Evolutionary conservation across 2,113 vertebrate species (phyloP).

Genomic region (Corvus hawaiiensis): DNA sequence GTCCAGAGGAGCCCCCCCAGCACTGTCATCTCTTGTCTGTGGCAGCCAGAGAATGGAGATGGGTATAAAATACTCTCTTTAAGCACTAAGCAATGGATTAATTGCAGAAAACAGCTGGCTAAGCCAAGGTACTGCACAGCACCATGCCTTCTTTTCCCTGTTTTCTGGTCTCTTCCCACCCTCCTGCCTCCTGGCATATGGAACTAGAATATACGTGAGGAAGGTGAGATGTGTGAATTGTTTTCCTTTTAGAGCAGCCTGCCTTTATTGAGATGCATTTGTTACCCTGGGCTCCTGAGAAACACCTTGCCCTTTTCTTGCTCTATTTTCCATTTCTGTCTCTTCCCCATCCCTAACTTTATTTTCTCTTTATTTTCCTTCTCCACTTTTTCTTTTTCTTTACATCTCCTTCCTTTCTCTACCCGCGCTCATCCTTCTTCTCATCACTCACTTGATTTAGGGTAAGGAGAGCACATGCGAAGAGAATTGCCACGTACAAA

Average conservation of each 20-base stretch:
- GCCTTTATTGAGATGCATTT: conserved; percentile 63
- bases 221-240: conserved; percentile 14
- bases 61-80: not conserved
- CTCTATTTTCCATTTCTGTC: conserved; percentile 44
- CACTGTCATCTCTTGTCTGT: accelerated
- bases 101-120: not conserved
- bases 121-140: not conserved
- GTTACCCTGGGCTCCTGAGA: conserved; percentile 33
- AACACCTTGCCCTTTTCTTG: conserved; percentile 51
- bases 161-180: not conserved
- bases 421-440: not conserved
- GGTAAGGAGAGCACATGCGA: conserved; percentile 38
- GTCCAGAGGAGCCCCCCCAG: not conserved
- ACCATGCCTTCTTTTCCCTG: not conserved
- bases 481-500: conserved; percentile 60
- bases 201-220: conserved; percentile 30
- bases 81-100: not conserved
- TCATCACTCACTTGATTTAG: conserved; percentile 67
- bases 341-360: conserved; percentile 47
- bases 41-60: not conserved
- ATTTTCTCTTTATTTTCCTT: conserved; percentile 50
- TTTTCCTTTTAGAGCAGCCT: conserved; percentile 57
- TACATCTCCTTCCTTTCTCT: conserved; percentile 1
- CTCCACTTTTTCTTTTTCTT: conserved; percentile 23
- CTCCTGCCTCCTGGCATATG: not conserved